Evolutionary conservation across 2,888 invertebrate species (phyloP).

Genomic region (Chrysolina haemoptera): DNA sequence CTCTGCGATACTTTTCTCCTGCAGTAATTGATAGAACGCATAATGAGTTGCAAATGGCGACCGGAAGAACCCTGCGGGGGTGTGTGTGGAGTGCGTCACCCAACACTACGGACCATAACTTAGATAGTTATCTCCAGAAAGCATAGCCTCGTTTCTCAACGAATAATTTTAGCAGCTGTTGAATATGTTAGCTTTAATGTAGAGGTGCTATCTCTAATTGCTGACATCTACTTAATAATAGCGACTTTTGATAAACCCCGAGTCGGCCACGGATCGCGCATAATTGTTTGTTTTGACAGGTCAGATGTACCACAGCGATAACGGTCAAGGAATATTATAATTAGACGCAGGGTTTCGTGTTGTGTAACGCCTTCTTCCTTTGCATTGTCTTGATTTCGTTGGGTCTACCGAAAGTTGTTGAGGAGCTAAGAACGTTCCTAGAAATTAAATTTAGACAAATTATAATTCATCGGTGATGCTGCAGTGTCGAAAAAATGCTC

Average conservation of each 20-base stretch:
- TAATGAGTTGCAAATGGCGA: slow-evolving; percentile 45
- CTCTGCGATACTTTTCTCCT: neutral
- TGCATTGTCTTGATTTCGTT: slow-evolving; percentile 36
- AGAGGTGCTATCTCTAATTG: slow-evolving; percentile 62
- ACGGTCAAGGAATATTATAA: slow-evolving; percentile 39
- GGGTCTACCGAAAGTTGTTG: no score
- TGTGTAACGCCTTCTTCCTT: slow-evolving; percentile 38
- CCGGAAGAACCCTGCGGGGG: slow-evolving; percentile 67
- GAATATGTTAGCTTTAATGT: slow-evolving; percentile 66
- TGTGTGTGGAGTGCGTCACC: slow-evolving; percentile 68
- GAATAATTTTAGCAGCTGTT: slow-evolving; percentile 68
- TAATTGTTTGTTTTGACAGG: slow-evolving; percentile 65
- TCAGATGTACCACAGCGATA: slow-evolving; percentile 52
- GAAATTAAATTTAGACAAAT: no score
- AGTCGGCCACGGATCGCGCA: slow-evolving; percentile 49
- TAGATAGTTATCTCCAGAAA: slow-evolving; percentile 67
- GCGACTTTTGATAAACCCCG: slow-evolving; percentile 60
- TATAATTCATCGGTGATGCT: no score
- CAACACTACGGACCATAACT: slow-evolving; percentile 67
- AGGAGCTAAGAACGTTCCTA: no score
- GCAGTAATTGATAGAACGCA: neutral
- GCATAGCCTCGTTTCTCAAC: slow-evolving; percentile 66
- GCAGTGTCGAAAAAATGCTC: no score
- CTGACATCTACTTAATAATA: slow-evolving; percentile 65
- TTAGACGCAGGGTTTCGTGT: slow-evolving; percentile 37